Evolutionary conservation across 2,797 vertebrate species (phyloP).

Genomic region (Hoplostethus mediterraneus): DNA sequence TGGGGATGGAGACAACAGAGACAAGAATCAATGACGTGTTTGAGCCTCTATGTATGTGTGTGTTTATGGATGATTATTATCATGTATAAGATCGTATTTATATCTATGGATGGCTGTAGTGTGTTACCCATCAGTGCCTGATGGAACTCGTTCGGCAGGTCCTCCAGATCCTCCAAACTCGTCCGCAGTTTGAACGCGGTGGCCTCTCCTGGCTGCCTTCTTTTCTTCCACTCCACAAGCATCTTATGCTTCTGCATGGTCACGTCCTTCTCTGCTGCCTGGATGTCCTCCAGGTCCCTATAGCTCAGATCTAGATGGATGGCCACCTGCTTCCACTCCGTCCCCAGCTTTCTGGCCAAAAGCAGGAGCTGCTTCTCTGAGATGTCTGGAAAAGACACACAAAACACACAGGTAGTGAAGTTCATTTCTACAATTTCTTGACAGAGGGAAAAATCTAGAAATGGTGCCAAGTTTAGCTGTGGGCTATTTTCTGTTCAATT

Average conservation of each 20-base stretch:
- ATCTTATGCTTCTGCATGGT: slow-evolving; percentile 84
- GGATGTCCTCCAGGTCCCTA: slow-evolving; percentile 83
- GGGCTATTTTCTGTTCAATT: not conserved
- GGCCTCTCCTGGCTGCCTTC: slow-evolving; percentile 67
- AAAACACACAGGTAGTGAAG: not conserved
- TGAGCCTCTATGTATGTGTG: not conserved
- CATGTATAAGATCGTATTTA: not conserved
- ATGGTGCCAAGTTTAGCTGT: not conserved
- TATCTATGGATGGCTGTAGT: not conserved
- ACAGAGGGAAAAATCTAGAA: slow-evolving; percentile 4
- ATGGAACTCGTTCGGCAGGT: slow-evolving; percentile 80
- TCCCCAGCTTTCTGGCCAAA: slow-evolving; percentile 84
- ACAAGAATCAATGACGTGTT: not conserved
- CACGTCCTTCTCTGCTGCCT: slow-evolving; percentile 74
- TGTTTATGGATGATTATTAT: not conserved
- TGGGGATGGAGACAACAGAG: slow-evolving; percentile 53
- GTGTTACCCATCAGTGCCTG: slow-evolving; percentile 80
- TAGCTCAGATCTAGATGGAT: slow-evolving; percentile 83
- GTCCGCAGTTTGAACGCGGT: slow-evolving; percentile 67
- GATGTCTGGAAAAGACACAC: slow-evolving; percentile 73
- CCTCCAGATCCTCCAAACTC: slow-evolving; percentile 68
- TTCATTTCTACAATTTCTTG: slow-evolving; percentile 7
- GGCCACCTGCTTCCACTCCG: slow-evolving; percentile 86
- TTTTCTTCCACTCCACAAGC: slow-evolving; percentile 85
- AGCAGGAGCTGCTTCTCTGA: slow-evolving; percentile 86